These are phyloP conservation scores for Ferrisia virgata DNA, from an alignment of 2,888 invertebrate genomes.

Conservation along the genomic window DNA sequence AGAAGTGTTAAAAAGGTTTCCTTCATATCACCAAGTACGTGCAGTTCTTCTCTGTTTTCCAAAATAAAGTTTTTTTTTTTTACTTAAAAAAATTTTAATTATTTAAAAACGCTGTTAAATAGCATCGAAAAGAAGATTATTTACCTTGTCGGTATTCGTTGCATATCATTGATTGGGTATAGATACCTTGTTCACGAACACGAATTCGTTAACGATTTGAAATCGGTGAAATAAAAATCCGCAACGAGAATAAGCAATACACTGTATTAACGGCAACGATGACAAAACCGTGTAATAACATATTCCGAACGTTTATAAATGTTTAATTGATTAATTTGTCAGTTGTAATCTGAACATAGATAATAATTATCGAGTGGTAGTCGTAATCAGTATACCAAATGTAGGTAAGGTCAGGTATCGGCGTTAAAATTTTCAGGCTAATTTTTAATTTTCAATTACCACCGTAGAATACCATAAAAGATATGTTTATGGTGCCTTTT, in stretches of 20 bases:
- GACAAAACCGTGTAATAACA: constrained; percentile 23
- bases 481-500: background rate
- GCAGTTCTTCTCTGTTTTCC: too few relatives aligned
- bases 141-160: background rate
- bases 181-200: background rate
- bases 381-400: constrained; percentile 18
- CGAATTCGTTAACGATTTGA: background rate
- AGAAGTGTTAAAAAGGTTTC: constrained; percentile 27
- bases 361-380: constrained; percentile 24
- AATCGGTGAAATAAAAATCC: background rate
- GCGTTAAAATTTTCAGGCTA: constrained; percentile 23
- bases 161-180: background rate
- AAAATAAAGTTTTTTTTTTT: too few relatives aligned
- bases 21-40: background rate
- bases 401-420: constrained; percentile 27
- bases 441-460: constrained; percentile 13
- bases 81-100: too few relatives aligned
- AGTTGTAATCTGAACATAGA: constrained; percentile 22
- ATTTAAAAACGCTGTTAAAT: background rate
- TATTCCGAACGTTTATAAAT: constrained; percentile 5
- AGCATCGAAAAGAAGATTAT: background rate
- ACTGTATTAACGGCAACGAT: constrained; percentile 1
- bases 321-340: constrained; percentile 29
- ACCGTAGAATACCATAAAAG: background rate
- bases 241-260: background rate